Evolutionary conservation across 2,113 vertebrate genomes (phyloP), one percentile per base, ranked within the genome.

Genomic region (Amphiprion ocellaris): DNA sequence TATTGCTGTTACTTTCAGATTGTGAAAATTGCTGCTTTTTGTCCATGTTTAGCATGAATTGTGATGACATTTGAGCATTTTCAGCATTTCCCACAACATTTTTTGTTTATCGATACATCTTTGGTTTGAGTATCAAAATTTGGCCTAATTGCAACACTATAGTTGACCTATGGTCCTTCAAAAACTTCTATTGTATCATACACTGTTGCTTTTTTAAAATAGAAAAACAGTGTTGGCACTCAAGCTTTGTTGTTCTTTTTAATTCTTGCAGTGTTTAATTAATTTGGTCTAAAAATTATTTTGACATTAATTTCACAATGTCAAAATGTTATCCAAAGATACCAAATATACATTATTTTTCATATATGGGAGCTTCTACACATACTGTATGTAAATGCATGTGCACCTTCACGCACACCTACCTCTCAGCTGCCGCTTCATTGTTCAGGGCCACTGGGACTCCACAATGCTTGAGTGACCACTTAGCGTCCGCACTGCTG

Each of bases 381-480:
- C 21, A 33, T 67, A 37, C 61, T 44, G 54, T 26, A 56, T 65
- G 50, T 67, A 74, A 55, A 69, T 65, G 61, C 50, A 85, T 66
- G 33, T 33, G 41, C 50, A 52, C 21, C 17, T 46, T 55, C 21
- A 67, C 16, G 60, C 17, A 4, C 74, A 68, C 30, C 16, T 46
- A 41, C 64, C 41, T 61, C 75, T 82, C 63, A 75, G 69, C 75
- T 54, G 64, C 62, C 54, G 53, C 16, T 62, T 90, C 80, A 90
- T 93, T 93, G 92, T 94, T 90, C 83, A 71, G 55, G 39, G 74
- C 87, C 64, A 61, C 72, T 74, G 81, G 83, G 81, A 58, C 75
- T 83, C 75, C 69, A 58, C 76, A 50, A 90, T 84, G 91, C 92
- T 92, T 93, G 82, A 94, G 65, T 72, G 83, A 87, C 71, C 79